Conservation (phyloP, 53 echinoderm and acorn worm genomes). For the Paelopatides confundens region DNA sequence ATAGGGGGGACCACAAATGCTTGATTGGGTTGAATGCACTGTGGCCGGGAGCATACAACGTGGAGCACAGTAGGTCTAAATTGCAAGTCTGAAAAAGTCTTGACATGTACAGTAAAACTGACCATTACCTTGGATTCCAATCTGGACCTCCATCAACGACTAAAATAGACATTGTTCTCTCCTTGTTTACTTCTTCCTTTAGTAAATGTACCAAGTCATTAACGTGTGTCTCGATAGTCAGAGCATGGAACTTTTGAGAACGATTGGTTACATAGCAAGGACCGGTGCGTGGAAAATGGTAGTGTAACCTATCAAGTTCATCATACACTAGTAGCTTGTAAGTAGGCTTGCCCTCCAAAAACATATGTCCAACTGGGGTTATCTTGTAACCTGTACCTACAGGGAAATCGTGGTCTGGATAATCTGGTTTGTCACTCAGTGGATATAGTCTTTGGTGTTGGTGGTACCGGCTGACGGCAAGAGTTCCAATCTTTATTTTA, state of each 20-base stretch:
- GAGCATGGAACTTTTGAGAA: slow-evolving; percentile 27
- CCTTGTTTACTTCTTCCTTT: neutral
- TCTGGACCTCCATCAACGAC: slow-evolving; percentile 61
- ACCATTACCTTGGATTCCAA: slow-evolving; percentile 49
- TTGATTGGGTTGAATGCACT: slow-evolving; percentile 66
- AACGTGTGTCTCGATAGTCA: slow-evolving; percentile 42
- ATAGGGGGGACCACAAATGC: slow-evolving; percentile 53
- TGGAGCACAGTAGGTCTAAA: slow-evolving; percentile 60
- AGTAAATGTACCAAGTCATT: slow-evolving; percentile 51
- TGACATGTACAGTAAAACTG: slow-evolving; percentile 15
- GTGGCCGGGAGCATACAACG: neutral
- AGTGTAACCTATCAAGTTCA: slow-evolving; percentile 14
- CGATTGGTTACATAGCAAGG: slow-evolving; percentile 16
- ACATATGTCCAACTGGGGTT: slow-evolving; percentile 61
- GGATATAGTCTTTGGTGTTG: slow-evolving; percentile 37
- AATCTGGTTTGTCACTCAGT: slow-evolving; percentile 40
- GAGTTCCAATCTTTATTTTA: slow-evolving; percentile 52
- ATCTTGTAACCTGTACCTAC: slow-evolving; percentile 23
- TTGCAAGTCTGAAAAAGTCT: slow-evolving; percentile 21
- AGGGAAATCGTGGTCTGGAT: slow-evolving; percentile 67
- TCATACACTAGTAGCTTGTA: neutral
- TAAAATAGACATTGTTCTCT: slow-evolving; percentile 5
- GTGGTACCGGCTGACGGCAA: slow-evolving; percentile 59
- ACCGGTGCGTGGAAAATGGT: slow-evolving; percentile 26
- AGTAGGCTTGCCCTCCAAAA: neutral